Evolutionary conservation across 2,113 vertebrate species (phyloP).

Genomic region (Bubo blakistoni): DNA sequence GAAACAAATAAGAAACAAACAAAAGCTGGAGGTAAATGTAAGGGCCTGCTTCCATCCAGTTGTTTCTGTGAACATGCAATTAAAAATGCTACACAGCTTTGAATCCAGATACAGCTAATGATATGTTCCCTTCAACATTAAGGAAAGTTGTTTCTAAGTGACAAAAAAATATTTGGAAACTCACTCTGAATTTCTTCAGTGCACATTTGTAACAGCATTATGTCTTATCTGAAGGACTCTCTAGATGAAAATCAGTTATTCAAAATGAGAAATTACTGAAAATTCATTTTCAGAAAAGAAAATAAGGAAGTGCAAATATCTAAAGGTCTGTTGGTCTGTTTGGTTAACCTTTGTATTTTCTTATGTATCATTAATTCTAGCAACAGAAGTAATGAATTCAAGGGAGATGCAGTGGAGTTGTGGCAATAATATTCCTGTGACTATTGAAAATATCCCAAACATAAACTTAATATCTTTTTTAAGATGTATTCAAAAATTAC

Average conservation of each 20-base stretch:
- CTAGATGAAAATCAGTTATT: background rate
- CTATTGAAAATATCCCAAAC: background rate
- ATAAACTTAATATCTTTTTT: background rate
- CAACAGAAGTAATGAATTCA: background rate
- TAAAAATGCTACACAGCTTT: background rate
- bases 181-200: background rate
- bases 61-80: background rate
- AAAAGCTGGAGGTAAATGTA: background rate
- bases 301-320: background rate
- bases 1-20: background rate
- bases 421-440: background rate
- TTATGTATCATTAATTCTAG: background rate
- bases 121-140: background rate
- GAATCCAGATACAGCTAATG: background rate
- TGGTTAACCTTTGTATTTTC: background rate
- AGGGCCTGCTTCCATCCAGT: background rate
- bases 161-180: background rate
- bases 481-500: background rate
- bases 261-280: background rate
- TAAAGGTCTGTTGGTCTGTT: background rate
- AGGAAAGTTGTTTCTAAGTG: background rate
- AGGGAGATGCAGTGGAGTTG: background rate
- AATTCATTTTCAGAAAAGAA: background rate
- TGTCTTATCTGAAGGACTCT: background rate
- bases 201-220: background rate